phyloP scores from a whole-genome alignment of 2,113 vertebrate species.

The Trinectes maculatus region DNA sequence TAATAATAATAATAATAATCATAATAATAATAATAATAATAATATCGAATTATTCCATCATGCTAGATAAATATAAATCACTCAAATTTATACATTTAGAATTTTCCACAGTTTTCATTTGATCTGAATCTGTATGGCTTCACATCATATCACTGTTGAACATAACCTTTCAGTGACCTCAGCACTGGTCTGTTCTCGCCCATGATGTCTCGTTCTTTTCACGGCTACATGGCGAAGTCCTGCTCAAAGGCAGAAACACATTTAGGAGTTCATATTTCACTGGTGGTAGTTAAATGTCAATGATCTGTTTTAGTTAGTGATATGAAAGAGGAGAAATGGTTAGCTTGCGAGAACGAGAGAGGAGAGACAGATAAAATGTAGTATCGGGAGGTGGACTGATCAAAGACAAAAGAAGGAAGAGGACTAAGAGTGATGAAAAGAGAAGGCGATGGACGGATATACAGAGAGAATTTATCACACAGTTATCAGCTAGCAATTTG shows the following conservation, averaged over 20 bases:
- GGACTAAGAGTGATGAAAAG: constrained; percentile 56
- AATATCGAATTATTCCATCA: background rate
- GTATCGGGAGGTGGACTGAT: constrained; percentile 37
- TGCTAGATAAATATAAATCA: background rate
- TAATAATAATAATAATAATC: too few species aligned
- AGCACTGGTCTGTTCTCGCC: constrained; percentile 4
- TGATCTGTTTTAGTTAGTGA: constrained; percentile 57
- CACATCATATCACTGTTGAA: too few species aligned
- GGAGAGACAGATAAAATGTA: constrained; percentile 1
- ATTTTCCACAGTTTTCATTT: background rate
- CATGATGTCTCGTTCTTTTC: constrained; percentile 35
- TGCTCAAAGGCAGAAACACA: constrained; percentile 48
- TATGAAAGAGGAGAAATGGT: constrained; percentile 3
- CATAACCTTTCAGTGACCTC: too few species aligned
- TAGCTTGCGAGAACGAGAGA: too few species aligned
- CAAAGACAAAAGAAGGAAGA: constrained; percentile 40
- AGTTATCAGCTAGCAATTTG: constrained; percentile 46
- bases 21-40: too few species aligned
- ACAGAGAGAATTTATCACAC: constrained; percentile 40
- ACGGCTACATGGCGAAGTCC: constrained; percentile 18
- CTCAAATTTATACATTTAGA: background rate
- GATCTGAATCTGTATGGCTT: background rate
- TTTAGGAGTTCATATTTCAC: constrained; percentile 24
- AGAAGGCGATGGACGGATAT: constrained; percentile 46
- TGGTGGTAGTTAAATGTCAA: constrained; percentile 48